Conservation (phyloP, 1,140 invertebrate genomes). For the Hypsibius dujardini region DNA sequence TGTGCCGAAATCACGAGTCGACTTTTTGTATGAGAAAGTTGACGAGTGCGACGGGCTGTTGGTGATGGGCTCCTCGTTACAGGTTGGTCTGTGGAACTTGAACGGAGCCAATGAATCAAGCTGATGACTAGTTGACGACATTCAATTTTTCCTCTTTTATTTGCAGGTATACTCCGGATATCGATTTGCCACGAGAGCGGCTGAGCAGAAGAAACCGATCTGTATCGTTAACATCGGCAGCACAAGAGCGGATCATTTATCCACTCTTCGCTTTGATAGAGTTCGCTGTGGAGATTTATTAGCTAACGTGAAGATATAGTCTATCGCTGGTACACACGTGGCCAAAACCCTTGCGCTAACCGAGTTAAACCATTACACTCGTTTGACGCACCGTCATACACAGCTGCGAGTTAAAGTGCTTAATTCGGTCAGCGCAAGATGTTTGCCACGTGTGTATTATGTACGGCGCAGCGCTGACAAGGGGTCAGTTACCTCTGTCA, state of each 20-base stretch:
- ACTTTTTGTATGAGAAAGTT: constrained; percentile 47
- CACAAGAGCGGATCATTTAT: constrained; percentile 65
- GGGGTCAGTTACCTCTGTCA: too few relatives aligned
- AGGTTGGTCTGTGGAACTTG: constrained; percentile 50
- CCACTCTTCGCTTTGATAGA: constrained; percentile 45
- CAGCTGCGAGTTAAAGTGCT: too few relatives aligned
- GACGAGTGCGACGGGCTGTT: constrained; percentile 53
- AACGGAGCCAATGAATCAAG: not conserved
- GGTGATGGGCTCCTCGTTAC: constrained; percentile 71
- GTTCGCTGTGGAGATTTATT: constrained; percentile 32
- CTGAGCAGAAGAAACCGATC: constrained; percentile 50
- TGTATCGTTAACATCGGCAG: constrained; percentile 75
- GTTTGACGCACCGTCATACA: too few relatives aligned
- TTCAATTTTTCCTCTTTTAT: not conserved
- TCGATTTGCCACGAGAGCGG: constrained; percentile 60
- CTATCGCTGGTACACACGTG: too few relatives aligned
- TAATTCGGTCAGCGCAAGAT: too few relatives aligned
- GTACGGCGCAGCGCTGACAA: too few relatives aligned
- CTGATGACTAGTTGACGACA: too few relatives aligned
- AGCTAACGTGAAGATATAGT: constrained; percentile 16
- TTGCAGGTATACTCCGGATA: constrained; percentile 44
- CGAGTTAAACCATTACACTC: too few relatives aligned
- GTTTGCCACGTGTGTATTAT: too few relatives aligned
- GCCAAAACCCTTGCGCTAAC: too few relatives aligned
- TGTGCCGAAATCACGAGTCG: constrained; percentile 51